phyloP scores from a whole-genome alignment of 2,113 vertebrate genomes.

The Bungarus multicinctus region DNA sequence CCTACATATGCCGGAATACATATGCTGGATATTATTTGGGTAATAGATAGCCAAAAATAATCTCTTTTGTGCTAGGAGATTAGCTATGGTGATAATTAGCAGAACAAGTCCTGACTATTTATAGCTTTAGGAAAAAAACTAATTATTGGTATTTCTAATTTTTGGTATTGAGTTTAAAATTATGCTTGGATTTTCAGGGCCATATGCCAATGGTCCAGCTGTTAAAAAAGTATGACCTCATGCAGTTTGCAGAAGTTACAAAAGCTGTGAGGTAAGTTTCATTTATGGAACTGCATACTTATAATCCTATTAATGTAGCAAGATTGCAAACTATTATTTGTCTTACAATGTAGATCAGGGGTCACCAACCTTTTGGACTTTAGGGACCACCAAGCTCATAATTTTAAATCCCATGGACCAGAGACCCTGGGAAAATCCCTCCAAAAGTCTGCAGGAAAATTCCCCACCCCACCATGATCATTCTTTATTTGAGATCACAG shows the following conservation, averaged over 20 bases:
- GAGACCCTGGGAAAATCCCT: too few relatives aligned
- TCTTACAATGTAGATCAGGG: background rate
- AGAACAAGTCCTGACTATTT: background rate
- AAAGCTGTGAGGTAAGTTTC: slow-evolving; percentile 84
- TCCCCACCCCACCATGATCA: too few relatives aligned
- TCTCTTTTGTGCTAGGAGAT: background rate
- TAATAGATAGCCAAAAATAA: background rate
- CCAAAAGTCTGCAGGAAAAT: too few relatives aligned
- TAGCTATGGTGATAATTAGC: background rate
- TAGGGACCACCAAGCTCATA: too few relatives aligned
- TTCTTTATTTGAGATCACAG: too few relatives aligned
- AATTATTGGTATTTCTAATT: background rate
- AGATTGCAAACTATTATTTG: background rate
- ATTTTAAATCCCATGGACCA: too few relatives aligned
- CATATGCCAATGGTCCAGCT: slow-evolving; percentile 94
- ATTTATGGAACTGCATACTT: background rate
- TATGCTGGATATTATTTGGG: background rate
- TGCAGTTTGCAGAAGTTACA: slow-evolving; percentile 96
- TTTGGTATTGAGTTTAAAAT: background rate
- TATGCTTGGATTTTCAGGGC: slow-evolving; percentile 74
- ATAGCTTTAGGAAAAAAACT: background rate
- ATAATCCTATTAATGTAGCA: background rate
- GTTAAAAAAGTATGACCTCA: slow-evolving; percentile 90
- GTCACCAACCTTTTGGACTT: too few relatives aligned
- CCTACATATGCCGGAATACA: background rate